A percentile compares a stretch with the other conserved stretches of the same genome.
phyloP scores from a whole-genome alignment of 2,113 vertebrate species.

The Cercopithecus mona region DNA sequence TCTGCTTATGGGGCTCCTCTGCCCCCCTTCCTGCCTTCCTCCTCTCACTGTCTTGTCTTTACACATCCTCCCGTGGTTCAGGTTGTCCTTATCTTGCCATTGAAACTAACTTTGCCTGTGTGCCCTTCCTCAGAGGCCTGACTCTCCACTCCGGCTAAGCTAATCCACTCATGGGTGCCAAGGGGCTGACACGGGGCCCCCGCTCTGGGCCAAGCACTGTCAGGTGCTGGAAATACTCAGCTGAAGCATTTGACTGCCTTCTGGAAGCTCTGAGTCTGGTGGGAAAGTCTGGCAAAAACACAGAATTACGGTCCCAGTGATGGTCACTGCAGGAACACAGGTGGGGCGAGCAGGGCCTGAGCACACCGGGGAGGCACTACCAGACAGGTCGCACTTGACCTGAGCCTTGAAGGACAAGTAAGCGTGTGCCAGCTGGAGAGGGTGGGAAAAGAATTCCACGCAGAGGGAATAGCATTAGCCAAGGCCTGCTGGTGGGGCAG shows the following conservation, averaged over 20 bases:
- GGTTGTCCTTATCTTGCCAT: neutral
- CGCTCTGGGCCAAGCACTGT: neutral
- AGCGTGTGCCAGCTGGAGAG: neutral
- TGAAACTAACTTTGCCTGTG: neutral
- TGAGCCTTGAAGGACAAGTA: neutral
- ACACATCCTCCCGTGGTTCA: neutral
- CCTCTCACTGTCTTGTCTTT: neutral
- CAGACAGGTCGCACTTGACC: neutral
- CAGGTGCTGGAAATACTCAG: neutral
- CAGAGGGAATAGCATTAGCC: neutral
- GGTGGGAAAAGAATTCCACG: neutral
- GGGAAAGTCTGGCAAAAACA: neutral
- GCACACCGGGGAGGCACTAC: neutral
- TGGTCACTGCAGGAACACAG: neutral
- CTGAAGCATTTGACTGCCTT: neutral
- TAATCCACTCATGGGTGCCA: accelerated
- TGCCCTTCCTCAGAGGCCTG: neutral
- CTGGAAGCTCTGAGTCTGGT: neutral
- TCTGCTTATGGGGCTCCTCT: neutral
- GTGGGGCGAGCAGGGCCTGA: neutral
- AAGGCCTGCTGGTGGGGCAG: neutral
- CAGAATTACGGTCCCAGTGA: accelerated
- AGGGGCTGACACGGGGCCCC: neutral
- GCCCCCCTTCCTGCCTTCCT: neutral
- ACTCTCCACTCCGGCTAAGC: neutral